Base-by-base conservation (phyloP, 2,888 invertebrate species). In the Folsomia candida region DNA sequence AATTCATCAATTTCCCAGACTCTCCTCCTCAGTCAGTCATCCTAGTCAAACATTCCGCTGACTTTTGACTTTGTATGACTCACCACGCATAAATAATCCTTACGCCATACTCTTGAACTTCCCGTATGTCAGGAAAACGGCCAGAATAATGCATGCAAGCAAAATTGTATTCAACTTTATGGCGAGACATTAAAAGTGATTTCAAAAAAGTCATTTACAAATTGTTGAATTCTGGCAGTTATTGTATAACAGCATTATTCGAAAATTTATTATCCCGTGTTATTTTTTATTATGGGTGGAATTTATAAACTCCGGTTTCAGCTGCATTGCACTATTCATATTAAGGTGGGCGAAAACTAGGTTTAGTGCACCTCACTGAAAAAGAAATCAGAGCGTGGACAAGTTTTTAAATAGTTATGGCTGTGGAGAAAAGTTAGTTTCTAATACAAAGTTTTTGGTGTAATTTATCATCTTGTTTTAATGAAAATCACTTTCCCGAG, bases 21-120 rank as follows among this genome's bases (percentile, higher is more conserved):
- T 27, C 11, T 37, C n/a, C 28, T 57, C n/a, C n/a, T 4, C n/a
- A n/a, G 20, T 6, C 57, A 57, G n/a, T 20, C 64, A 64, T 24
- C 47, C 64, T 24, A 64, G 37, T 64, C 64, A 47, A 64, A 64
- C 51, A 64, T 51, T 64, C 25, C 51, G 64, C 64, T 64, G 64
- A 64, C 27, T 28, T 20, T 20, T 29, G 47, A 64, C 64, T 27
- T 64, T 37, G 37, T 37, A 9, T 4, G 37, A 14, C 14, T 37
- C 37, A 37, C 37, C 14, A 4, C 37, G 37, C 6, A 37, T 9
- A 37, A 9, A 37, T 37, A 37, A 37, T 37, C 4, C 6, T 9
- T 4, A 9, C 37, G 37, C 37, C 37, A 37, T 4, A 14, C 4
- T 9, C 37, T 37, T 37, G 37, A 14, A 9, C 37, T 9, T 9